Conservation (phyloP, 2,888 invertebrate genomes). For the Metalampra italica region DNA sequence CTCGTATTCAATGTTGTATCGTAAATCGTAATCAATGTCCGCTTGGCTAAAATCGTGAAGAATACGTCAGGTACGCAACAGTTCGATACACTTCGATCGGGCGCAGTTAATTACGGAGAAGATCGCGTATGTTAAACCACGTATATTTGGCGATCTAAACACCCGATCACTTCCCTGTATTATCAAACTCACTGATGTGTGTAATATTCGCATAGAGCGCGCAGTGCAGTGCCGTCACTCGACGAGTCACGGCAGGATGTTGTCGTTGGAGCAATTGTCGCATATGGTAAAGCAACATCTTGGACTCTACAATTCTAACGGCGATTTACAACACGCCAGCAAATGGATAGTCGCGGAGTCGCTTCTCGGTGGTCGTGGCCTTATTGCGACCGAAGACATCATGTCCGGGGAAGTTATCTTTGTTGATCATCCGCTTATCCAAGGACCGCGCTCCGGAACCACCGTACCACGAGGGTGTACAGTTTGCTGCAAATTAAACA, state of each 20-base stretch:
- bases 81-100: slow-evolving; percentile 28
- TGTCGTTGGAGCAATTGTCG: slow-evolving; percentile 71
- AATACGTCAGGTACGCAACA: slow-evolving; percentile 39
- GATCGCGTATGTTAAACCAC: slow-evolving; percentile 38
- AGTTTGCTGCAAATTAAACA: slow-evolving; percentile 78
- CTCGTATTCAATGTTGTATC: too few species aligned
- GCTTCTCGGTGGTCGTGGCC: slow-evolving; percentile 82
- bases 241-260: slow-evolving; percentile 69
- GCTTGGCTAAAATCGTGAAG: slow-evolving; percentile 54
- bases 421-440: slow-evolving; percentile 82
- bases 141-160: slow-evolving; percentile 45
- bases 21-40: slow-evolving; percentile 42
- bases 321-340: slow-evolving; percentile 39
- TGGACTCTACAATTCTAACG: slow-evolving; percentile 40
- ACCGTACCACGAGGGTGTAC: slow-evolving; percentile 80
- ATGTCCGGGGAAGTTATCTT: slow-evolving; percentile 83
- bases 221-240: slow-evolving; percentile 65
- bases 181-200: slow-evolving; percentile 66
- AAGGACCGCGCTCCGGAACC: slow-evolving; percentile 81
- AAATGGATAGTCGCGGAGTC: slow-evolving; percentile 82
- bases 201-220: slow-evolving; percentile 55
- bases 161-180: slow-evolving; percentile 38
- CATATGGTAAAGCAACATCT: slow-evolving; percentile 68
- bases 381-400: slow-evolving; percentile 84
- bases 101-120: slow-evolving; percentile 55